phyloP scores from a whole-genome alignment of 2,113 vertebrate genomes.

The Python bivittatus region DNA sequence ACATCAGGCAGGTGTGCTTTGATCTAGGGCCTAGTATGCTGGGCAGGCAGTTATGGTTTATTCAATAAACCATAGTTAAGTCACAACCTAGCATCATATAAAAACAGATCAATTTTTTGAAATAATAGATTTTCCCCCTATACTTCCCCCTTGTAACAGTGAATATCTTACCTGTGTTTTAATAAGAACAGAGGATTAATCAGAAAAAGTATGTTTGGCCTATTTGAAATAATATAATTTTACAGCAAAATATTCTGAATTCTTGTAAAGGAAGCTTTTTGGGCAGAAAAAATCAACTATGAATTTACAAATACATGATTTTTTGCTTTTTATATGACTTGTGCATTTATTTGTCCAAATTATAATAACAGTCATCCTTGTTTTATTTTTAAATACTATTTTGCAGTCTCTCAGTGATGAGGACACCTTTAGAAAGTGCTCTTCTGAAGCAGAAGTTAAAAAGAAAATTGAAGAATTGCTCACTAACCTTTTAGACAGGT shows the following conservation, averaged over 20 bases:
- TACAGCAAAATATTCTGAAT: background rate
- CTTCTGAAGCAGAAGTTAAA: slow-evolving; percentile 76
- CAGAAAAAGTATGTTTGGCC: background rate
- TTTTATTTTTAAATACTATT: background rate
- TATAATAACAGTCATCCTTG: background rate
- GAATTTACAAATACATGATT: background rate
- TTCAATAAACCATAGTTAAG: background rate
- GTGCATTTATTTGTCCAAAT: background rate
- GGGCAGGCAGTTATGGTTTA: background rate
- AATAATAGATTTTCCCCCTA: background rate
- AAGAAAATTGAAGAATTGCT: slow-evolving; percentile 83
- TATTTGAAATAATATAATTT: background rate
- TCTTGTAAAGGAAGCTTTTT: background rate
- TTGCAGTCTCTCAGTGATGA: slow-evolving; percentile 90
- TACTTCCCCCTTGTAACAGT: no score
- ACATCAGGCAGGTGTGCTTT: background rate
- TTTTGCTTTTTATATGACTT: background rate
- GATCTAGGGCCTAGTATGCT: background rate
- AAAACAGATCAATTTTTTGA: background rate
- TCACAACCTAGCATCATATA: background rate
- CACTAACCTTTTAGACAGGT: slow-evolving; percentile 81
- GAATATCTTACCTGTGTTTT: background rate
- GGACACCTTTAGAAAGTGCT: slow-evolving; percentile 90
- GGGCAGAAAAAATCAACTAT: background rate
- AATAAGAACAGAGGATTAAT: background rate